Evolutionary conservation across 1,140 invertebrate genomes (phyloP).

Genomic region (Pachypeltis micranthus): DNA sequence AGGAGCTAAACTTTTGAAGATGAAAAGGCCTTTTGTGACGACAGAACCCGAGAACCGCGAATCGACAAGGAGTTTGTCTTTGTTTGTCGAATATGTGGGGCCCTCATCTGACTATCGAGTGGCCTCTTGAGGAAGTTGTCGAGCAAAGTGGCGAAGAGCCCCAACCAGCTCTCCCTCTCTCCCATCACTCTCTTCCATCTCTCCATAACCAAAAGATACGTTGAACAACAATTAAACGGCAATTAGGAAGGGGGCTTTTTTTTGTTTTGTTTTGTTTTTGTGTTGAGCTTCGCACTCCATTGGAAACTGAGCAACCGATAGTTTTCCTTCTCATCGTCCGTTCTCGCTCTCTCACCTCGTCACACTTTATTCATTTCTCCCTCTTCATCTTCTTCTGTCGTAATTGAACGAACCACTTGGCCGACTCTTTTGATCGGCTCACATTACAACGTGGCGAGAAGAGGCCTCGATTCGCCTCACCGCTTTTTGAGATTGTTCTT

Average conservation of each 20-base stretch:
- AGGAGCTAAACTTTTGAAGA: no score
- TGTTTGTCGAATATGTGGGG: background rate
- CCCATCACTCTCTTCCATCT: no score
- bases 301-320: background rate
- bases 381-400: background rate
- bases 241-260: no score
- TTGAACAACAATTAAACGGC: background rate
- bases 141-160: background rate
- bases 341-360: background rate
- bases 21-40: no score
- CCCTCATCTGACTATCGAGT: background rate
- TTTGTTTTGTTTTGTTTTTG: no score
- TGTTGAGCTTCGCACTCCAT: background rate
- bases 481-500: background rate
- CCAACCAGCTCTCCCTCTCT: no score
- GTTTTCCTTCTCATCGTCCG: background rate
- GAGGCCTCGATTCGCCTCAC: background rate
- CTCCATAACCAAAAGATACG: no score
- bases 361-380: background rate
- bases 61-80: no score
- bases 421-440: background rate
- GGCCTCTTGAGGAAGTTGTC: background rate
- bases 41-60: no score
- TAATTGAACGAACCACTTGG: conserved; percentile 1
- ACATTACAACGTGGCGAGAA: background rate